Percentiles rank a stretch among this genome's conserved stretches.
These are phyloP conservation scores for Uromys caudimaculatus DNA, from an alignment of 2,797 vertebrate species.

Conservation along the genomic window DNA sequence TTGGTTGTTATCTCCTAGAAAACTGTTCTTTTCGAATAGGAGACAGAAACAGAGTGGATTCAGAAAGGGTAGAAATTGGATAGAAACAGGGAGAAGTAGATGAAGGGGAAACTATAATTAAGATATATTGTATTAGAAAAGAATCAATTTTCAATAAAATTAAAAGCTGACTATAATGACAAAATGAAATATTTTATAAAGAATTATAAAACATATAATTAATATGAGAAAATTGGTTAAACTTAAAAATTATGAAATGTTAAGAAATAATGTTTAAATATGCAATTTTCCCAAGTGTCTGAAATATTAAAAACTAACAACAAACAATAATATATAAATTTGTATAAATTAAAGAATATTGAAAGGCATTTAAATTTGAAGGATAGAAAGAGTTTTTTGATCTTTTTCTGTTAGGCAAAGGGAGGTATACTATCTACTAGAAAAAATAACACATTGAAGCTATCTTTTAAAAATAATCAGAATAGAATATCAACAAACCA, in stretches of 20 bases:
- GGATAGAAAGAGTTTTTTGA: not conserved
- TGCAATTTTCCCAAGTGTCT: not conserved
- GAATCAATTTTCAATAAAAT: not conserved
- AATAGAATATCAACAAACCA: not conserved
- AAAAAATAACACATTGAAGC: not conserved
- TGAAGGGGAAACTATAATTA: not conserved
- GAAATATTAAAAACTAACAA: not conserved
- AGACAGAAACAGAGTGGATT: not conserved
- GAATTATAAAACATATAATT: not conserved
- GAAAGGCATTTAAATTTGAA: not conserved
- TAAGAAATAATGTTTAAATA: not conserved
- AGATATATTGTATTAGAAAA: not conserved
- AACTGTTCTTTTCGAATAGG: not conserved
- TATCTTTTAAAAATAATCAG: not conserved
- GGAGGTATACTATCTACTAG: not conserved
- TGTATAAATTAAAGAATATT: not conserved
- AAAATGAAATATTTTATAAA: not conserved
- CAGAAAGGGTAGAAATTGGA: not conserved
- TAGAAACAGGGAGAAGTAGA: not conserved
- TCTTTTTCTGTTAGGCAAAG: not conserved
- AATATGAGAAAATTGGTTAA: not conserved
- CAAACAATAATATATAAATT: not conserved
- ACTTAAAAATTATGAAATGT: not conserved
- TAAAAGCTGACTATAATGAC: not conserved
- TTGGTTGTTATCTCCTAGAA: not conserved